Evolutionary conservation across 2,888 invertebrate genomes (phyloP).

Genomic region (Harpalus rufipes): DNA sequence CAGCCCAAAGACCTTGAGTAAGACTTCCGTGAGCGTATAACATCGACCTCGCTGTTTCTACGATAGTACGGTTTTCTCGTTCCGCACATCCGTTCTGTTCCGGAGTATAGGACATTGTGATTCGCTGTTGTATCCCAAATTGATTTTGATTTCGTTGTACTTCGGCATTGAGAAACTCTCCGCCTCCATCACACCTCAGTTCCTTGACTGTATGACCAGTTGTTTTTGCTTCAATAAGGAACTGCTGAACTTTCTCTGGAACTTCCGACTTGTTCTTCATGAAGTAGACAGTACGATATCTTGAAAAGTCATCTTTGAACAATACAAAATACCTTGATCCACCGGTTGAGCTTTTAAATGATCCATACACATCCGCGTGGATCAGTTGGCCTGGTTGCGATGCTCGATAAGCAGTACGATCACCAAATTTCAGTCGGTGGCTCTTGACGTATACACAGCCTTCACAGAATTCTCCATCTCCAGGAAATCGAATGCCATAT

Average conservation of each 20-base stretch:
- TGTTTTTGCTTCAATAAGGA: not conserved
- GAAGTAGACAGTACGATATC: not conserved
- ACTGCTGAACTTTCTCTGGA: not conserved
- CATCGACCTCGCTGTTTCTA: constrained; percentile 34
- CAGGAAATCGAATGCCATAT: not conserved
- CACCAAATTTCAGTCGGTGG: constrained; percentile 10
- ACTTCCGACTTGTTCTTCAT: not conserved
- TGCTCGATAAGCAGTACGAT: constrained; percentile 10
- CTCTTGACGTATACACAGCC: not conserved
- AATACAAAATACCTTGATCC: constrained; percentile 14
- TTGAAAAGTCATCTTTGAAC: constrained; percentile 11
- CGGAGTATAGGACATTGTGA: constrained; percentile 24
- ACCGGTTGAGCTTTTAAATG: not conserved
- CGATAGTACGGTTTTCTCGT: constrained; percentile 41
- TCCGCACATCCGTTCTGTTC: constrained; percentile 51
- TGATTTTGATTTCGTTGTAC: not conserved
- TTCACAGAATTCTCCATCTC: not conserved
- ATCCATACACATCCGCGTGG: constrained; percentile 2
- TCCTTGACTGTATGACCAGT: not conserved
- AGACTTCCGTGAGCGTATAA: constrained; percentile 60
- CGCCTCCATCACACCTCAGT: not conserved
- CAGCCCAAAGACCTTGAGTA: constrained; percentile 69
- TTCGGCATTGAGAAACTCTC: no score
- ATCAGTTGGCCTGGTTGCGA: constrained; percentile 4
- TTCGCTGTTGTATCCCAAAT: no score